Conservation (phyloP, 2,797 vertebrate species). For the Rhinoraja longicauda region DNA sequence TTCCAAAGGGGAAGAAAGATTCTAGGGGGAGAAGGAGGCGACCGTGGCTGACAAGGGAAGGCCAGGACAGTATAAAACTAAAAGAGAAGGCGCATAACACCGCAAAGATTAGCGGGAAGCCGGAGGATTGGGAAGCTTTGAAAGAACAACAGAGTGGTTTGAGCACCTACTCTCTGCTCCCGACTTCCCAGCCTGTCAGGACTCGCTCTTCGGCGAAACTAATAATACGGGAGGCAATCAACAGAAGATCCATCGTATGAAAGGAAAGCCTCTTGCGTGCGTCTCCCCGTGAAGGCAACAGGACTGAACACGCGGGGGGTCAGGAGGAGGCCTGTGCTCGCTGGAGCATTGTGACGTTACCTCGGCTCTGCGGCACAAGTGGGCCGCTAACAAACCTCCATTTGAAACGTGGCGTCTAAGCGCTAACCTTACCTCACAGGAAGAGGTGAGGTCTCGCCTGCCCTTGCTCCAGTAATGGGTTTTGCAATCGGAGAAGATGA, state of each 20-base stretch:
- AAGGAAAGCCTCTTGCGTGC: background rate
- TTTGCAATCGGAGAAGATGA: conserved; percentile 44
- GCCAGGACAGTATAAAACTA: too few relatives aligned
- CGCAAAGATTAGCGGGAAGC: too few relatives aligned
- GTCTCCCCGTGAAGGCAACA: conserved; percentile 10
- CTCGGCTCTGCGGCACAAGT: background rate
- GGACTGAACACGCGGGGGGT: conserved; percentile 31
- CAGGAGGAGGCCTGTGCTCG: background rate
- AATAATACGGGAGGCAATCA: background rate
- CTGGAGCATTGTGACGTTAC: background rate
- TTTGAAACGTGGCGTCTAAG: conserved; percentile 14
- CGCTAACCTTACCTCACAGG: conserved; percentile 33
- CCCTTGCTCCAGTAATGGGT: conserved; percentile 32
- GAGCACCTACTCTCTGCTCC: background rate
- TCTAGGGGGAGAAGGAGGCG: too few relatives aligned
- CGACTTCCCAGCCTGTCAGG: background rate
- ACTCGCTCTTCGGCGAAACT: background rate
- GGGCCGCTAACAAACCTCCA: background rate
- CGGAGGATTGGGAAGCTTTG: too few relatives aligned
- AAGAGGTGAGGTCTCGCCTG: conserved; percentile 34
- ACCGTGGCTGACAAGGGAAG: too few relatives aligned
- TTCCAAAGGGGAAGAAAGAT: too few relatives aligned
- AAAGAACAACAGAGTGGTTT: too few relatives aligned
- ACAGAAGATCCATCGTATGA: background rate
- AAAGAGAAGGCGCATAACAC: too few relatives aligned